phyloP scores from a whole-genome alignment of 2,888 invertebrate species.

The Philaethria dido region DNA sequence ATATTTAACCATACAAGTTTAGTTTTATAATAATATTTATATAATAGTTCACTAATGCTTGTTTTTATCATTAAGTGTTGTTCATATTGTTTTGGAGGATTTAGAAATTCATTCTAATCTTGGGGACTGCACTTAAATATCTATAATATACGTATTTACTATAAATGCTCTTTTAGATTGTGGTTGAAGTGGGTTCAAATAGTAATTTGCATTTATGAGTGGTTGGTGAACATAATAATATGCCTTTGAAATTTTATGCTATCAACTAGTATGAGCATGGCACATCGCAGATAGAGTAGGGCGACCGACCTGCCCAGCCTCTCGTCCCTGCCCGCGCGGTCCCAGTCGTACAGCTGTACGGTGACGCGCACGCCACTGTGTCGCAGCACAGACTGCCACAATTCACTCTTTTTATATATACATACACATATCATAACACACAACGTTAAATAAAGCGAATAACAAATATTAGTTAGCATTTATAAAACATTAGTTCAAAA shows the following conservation, averaged over 20 bases:
- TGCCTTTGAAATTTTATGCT: neutral
- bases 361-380: constrained; percentile 61
- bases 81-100: too few species aligned
- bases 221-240: constrained; percentile 5
- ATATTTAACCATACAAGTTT: too few species aligned
- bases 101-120: too few species aligned
- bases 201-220: constrained; percentile 5
- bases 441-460: constrained; percentile 18
- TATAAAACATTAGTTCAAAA: constrained; percentile 12
- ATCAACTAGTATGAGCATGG: constrained; percentile 1
- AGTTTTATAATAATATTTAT: too few species aligned
- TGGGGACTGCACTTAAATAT: too few species aligned
- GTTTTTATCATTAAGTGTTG: too few species aligned
- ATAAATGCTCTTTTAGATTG: neutral
- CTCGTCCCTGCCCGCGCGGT: constrained; percentile 95
- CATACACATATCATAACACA: constrained; percentile 37
- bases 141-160: too few species aligned
- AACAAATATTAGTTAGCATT: constrained; percentile 35
- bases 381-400: constrained; percentile 76
- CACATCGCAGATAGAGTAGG: constrained; percentile 37
- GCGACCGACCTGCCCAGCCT: constrained; percentile 93
- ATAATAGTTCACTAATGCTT: too few species aligned
- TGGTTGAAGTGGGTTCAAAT: neutral
- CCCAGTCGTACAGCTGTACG: constrained; percentile 94
- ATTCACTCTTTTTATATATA: constrained; percentile 56